phyloP scores from a whole-genome alignment of 2,888 invertebrate species.

The Lacanobia oleracea region DNA sequence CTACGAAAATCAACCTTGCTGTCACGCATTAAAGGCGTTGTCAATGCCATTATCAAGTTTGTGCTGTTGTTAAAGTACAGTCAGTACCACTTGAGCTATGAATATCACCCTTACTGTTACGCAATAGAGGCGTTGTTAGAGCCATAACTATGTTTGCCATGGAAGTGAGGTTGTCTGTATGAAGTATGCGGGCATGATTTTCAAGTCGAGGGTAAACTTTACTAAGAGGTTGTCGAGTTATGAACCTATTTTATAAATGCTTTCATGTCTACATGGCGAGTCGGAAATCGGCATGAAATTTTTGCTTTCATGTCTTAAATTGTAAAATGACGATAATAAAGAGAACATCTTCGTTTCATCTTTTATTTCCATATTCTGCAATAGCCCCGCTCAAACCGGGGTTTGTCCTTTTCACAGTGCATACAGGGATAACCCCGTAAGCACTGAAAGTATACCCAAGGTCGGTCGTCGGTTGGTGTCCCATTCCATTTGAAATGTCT shows the following conservation, averaged over 20 bases:
- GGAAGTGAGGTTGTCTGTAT: neutral
- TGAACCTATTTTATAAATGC: slow-evolving; percentile 17
- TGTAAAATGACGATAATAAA: too few species aligned
- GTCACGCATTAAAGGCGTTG: neutral
- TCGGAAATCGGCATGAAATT: neutral
- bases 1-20: neutral
- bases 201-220: slow-evolving; percentile 1
- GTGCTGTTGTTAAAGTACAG: neutral
- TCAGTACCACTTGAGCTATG: neutral
- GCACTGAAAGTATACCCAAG: too few species aligned
- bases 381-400: too few species aligned
- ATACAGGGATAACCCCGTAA: too few species aligned
- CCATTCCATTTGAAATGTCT: too few species aligned
- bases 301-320: too few species aligned
- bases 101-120: neutral
- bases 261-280: slow-evolving; percentile 1
- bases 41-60: neutral
- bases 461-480: too few species aligned
- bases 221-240: neutral
- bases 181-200: too few species aligned
- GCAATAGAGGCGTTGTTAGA: neutral
- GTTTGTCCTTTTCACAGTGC: too few species aligned
- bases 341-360: too few species aligned
- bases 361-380: too few species aligned
- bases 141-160: neutral